These are phyloP conservation scores for Drosophila bunnanda DNA, from an alignment of 2,888 invertebrate species.

Conservation along the genomic window DNA sequence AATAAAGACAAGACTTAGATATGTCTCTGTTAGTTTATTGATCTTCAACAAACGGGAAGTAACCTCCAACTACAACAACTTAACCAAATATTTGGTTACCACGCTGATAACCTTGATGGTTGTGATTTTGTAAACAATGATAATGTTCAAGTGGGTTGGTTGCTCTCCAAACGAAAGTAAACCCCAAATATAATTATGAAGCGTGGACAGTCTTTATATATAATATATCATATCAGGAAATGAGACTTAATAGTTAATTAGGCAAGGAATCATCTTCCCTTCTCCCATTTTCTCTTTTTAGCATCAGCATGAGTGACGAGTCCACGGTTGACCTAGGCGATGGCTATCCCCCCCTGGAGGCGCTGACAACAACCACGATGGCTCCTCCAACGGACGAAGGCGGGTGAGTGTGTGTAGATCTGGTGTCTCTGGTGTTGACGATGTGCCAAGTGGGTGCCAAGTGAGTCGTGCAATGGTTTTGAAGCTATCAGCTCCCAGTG, in stretches of 20 bases:
- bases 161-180: conserved; percentile 11
- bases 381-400: conserved; percentile 54
- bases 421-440: not conserved
- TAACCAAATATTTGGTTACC: conserved; percentile 8
- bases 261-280: conserved; percentile 4
- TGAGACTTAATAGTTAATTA: conserved; percentile 1
- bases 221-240: not conserved
- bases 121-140: conserved; percentile 22
- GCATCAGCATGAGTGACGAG: conserved; percentile 68
- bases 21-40: not conserved
- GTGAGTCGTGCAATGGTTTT: conserved; percentile 38
- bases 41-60: conserved; percentile 6
- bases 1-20: not conserved
- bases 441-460: conserved; percentile 19
- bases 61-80: not conserved
- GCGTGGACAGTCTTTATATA: no score
- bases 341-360: conserved; percentile 47
- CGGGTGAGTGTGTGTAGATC: conserved; percentile 63
- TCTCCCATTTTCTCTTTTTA: not conserved
- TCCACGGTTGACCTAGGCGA: conserved; percentile 45
- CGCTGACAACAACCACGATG: conserved; percentile 25
- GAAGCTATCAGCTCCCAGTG: conserved; percentile 62
- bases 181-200: conserved; percentile 8
- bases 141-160: conserved; percentile 13
- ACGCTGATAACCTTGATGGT: conserved; percentile 22